These are phyloP conservation scores for Entelurus aequoreus DNA, from an alignment of 2,113 vertebrate genomes.

Conservation along the genomic window DNA sequence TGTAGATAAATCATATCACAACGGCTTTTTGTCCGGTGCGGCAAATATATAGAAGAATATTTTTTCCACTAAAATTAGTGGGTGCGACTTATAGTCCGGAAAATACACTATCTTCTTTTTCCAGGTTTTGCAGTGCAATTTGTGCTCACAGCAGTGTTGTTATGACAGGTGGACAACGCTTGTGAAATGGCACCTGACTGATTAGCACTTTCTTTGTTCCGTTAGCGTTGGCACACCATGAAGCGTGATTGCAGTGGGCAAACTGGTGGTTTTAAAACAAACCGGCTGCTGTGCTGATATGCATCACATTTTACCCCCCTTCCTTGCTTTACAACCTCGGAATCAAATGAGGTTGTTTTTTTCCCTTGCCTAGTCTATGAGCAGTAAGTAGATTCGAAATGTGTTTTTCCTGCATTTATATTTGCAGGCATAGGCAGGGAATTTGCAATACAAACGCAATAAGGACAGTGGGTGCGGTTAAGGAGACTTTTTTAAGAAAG, in stretches of 20 bases:
- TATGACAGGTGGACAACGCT: constrained; percentile 24
- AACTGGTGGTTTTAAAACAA: constrained; percentile 55
- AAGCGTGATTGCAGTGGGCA: constrained; percentile 62
- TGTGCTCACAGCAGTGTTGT: constrained; percentile 10
- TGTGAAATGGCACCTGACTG: constrained; percentile 37
- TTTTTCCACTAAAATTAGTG: too few species aligned
- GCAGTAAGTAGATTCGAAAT: constrained; percentile 34
- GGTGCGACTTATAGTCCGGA: too few species aligned
- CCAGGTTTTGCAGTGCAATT: constrained; percentile 4
- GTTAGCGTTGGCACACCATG: constrained; percentile 40
- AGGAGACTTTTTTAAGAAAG: constrained; percentile 7
- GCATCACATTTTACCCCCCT: constrained; percentile 53
- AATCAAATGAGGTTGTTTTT: constrained; percentile 58
- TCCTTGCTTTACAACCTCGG: constrained; percentile 22
- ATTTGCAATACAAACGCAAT: constrained; percentile 31
- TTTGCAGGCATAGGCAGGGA: constrained; percentile 14
- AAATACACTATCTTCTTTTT: not conserved
- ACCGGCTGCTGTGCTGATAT: constrained; percentile 58
- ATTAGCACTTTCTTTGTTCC: constrained; percentile 62
- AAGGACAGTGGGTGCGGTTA: constrained; percentile 32
- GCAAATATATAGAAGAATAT: too few species aligned
- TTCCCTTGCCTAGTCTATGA: constrained; percentile 55
- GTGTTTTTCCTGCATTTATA: constrained; percentile 18
- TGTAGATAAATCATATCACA: too few species aligned
- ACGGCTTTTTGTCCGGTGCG: too few species aligned